These are phyloP conservation scores for Tragelaphus strepsiceros DNA, from an alignment of 2,113 vertebrate genomes.

Conservation along the genomic window DNA sequence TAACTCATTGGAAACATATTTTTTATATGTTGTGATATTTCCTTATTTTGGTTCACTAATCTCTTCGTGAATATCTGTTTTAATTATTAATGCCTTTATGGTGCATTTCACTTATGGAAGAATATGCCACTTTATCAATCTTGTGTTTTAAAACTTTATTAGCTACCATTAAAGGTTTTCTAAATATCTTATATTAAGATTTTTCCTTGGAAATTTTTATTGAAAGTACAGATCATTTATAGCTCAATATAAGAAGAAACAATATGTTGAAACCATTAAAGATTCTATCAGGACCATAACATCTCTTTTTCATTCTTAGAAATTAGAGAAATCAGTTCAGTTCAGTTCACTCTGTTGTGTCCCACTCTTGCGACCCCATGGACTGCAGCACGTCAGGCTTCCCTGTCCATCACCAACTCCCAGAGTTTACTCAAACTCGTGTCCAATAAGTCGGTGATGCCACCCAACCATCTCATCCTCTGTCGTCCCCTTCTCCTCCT, in stretches of 20 bases:
- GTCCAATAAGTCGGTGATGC: too few relatives aligned
- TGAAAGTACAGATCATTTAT: background rate
- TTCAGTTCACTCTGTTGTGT: background rate
- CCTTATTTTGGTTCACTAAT: background rate
- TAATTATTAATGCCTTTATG: background rate
- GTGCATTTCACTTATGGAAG: background rate
- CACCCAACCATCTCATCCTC: too few relatives aligned
- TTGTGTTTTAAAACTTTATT: background rate
- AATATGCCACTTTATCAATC: background rate
- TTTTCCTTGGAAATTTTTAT: background rate
- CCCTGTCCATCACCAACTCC: too few relatives aligned
- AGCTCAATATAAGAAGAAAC: background rate
- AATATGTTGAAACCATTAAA: background rate
- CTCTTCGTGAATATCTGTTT: background rate
- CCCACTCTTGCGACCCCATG: too few relatives aligned
- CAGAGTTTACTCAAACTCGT: too few relatives aligned
- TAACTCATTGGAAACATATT: background rate
- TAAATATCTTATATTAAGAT: background rate
- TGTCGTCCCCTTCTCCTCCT: too few relatives aligned
- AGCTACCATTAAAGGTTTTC: background rate
- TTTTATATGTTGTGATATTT: background rate
- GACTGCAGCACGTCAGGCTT: too few relatives aligned
- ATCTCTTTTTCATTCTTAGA: background rate
- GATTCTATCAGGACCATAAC: background rate
- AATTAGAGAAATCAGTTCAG: background rate